phyloP scores from a whole-genome alignment of 2,888 invertebrate species.

The Synergus japonicus region DNA sequence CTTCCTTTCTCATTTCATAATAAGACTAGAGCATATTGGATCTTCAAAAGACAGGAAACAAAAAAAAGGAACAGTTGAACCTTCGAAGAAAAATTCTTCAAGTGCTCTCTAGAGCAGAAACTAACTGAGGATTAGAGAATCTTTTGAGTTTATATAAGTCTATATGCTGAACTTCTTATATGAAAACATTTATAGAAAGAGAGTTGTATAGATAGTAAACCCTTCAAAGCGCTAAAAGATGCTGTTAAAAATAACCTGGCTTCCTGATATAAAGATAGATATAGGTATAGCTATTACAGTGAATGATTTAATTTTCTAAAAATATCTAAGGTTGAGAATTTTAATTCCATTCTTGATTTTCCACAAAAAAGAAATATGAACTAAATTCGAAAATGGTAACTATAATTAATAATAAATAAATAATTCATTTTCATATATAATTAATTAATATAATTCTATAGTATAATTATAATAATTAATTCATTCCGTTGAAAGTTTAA shows the following conservation, averaged over 20 bases:
- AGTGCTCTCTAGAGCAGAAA: conserved; percentile 30
- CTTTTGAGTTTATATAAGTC: conserved; percentile 54
- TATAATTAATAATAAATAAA: no score
- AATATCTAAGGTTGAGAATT: no score
- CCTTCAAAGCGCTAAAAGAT: conserved; percentile 43
- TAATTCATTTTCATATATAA: no score
- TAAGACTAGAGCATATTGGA: not conserved
- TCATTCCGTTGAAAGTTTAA: no score
- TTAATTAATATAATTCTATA: no score
- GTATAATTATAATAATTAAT: no score
- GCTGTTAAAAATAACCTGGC: not conserved
- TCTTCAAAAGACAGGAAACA: conserved; percentile 5
- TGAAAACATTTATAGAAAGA: not conserved
- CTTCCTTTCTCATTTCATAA: not conserved
- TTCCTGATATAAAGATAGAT: not conserved
- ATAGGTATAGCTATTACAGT: no score
- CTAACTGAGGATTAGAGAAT: conserved; percentile 53
- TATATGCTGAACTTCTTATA: conserved; percentile 52
- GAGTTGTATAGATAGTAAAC: conserved; percentile 5
- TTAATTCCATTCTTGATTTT: no score
- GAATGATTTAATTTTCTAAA: no score
- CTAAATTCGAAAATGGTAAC: no score
- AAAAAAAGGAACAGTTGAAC: not conserved
- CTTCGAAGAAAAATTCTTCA: not conserved
- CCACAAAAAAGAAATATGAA: no score